Evolutionary conservation across 2,888 invertebrate genomes (phyloP).

Genomic region (Eupithecia inturbata): DNA sequence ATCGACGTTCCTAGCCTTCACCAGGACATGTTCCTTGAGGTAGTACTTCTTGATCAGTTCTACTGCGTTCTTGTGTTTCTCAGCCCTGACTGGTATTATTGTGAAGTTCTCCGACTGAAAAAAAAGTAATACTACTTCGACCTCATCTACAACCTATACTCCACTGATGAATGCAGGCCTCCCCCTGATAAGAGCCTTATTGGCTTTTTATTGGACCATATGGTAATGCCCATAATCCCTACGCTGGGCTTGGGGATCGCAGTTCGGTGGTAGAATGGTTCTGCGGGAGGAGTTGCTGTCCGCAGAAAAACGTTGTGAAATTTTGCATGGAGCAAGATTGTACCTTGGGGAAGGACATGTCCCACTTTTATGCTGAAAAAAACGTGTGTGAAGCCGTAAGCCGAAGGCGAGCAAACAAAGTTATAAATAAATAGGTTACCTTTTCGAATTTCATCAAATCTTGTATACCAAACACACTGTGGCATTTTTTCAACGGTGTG

Average conservation of each 20-base stretch:
- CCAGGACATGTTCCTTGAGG: slow-evolving; percentile 68
- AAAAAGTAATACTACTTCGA: neutral
- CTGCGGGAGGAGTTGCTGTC: neutral
- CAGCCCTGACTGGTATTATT: slow-evolving; percentile 52
- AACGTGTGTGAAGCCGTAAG: too few species aligned
- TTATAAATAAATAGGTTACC: slow-evolving; percentile 47
- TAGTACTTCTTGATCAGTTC: slow-evolving; percentile 65
- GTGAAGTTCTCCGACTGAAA: slow-evolving; percentile 59
- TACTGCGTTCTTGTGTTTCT: slow-evolving; percentile 58
- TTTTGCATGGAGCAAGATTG: too few species aligned
- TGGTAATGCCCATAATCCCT: too few species aligned
- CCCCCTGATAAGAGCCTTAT: too few species aligned
- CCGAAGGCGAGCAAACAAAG: too few species aligned
- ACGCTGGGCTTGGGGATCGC: too few species aligned
- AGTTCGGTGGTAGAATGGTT: neutral
- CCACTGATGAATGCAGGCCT: neutral
- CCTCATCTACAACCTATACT: neutral
- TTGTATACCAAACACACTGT: slow-evolving; percentile 70
- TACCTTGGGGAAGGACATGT: too few species aligned
- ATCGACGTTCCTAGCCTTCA: slow-evolving; percentile 66
- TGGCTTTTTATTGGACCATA: too few species aligned
- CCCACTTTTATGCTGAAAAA: too few species aligned
- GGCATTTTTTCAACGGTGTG: slow-evolving; percentile 55
- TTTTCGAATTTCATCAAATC: slow-evolving; percentile 67
- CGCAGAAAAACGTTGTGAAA: too few species aligned